These are phyloP conservation scores for Protobothrops mucrosquamatus DNA, from an alignment of 2,113 vertebrate species.

Conservation along the genomic window DNA sequence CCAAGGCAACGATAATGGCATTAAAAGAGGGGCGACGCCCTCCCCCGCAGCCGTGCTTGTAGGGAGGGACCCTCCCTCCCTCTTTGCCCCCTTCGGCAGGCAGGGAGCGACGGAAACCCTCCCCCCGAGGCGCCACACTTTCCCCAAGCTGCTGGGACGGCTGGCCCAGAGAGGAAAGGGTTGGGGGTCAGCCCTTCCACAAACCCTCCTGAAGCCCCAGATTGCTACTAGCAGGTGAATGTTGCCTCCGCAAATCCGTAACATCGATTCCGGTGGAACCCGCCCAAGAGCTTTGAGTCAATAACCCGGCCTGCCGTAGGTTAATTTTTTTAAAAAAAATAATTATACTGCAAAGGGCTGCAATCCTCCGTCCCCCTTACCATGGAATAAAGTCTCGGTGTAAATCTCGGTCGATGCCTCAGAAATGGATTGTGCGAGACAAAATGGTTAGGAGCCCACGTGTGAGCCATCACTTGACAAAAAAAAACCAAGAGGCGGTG, in stretches of 20 bases:
- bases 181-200: neutral
- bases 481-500: neutral
- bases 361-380: neutral
- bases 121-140: neutral
- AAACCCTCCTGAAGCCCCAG: neutral
- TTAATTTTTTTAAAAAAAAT: neutral
- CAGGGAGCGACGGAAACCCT: neutral
- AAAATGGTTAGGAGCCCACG: neutral
- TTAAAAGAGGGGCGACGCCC: constrained; percentile 54
- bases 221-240: neutral
- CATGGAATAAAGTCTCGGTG: neutral
- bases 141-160: neutral
- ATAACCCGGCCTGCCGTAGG: neutral
- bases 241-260: neutral
- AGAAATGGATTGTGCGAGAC: neutral
- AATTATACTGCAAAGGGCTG: neutral
- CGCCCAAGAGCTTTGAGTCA: neutral
- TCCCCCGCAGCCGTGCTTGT: neutral
- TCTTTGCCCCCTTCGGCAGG: neutral
- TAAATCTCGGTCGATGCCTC: neutral
- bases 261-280: no score
- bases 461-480: neutral
- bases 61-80: neutral
- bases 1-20: constrained; percentile 67
- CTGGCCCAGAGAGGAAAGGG: neutral